phyloP scores from a whole-genome alignment of 2,113 vertebrate species.

The Condylura cristata region DNA sequence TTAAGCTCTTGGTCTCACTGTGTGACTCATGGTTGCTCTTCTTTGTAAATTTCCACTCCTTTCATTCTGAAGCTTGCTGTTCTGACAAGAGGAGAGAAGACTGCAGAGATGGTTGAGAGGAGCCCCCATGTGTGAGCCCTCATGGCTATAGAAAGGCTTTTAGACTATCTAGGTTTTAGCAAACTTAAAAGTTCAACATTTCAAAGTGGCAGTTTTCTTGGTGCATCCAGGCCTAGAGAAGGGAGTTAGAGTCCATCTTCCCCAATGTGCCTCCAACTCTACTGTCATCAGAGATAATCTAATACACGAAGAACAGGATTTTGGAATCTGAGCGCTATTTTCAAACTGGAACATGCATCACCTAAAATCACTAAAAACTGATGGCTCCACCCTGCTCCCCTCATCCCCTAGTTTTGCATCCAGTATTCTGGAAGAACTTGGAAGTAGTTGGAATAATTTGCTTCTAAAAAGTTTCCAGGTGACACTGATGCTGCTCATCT shows the following conservation, averaged over 20 bases:
- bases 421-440: not conserved
- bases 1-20: constrained; percentile 22
- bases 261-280: not conserved
- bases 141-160: not conserved
- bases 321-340: not conserved
- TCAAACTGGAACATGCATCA: not conserved
- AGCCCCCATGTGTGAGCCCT: not conserved
- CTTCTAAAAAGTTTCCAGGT: not conserved
- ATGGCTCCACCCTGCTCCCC: not conserved
- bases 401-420: not conserved
- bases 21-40: constrained; percentile 27
- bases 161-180: not conserved
- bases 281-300: not conserved
- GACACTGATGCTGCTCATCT: not conserved
- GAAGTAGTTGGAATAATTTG: no score
- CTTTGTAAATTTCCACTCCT: constrained; percentile 60
- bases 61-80: not conserved
- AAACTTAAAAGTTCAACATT: not conserved
- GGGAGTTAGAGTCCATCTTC: not conserved
- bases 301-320: not conserved
- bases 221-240: not conserved
- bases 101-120: not conserved
- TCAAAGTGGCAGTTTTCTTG: not conserved
- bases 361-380: not conserved
- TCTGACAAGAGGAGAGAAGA: constrained; percentile 58